Percentiles rank a stretch among this genome's conserved stretches.
Conservation (phyloP, 2,797 vertebrate species). For the Syngnathus acus region DNA sequence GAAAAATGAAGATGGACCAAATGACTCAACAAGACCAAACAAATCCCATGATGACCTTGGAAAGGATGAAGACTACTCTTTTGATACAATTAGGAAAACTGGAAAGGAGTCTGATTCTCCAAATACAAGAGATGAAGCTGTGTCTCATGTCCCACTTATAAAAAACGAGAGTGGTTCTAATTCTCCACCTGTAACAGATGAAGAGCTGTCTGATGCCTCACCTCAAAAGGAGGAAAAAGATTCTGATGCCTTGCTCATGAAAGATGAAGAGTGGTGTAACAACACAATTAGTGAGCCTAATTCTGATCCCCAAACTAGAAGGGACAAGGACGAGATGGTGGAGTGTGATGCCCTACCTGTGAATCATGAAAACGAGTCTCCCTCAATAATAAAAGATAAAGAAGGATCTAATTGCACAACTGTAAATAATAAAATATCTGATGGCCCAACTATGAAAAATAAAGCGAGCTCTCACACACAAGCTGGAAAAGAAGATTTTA, state of each 20-base stretch:
- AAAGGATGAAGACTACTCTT: background rate
- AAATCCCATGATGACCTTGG: background rate
- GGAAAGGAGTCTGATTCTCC: background rate
- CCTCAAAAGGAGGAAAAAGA: background rate
- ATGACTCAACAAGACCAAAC: background rate
- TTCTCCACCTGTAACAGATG: background rate
- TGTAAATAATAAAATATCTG: background rate
- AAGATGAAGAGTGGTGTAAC: background rate
- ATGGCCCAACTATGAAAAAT: background rate
- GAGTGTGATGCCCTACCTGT: background rate
- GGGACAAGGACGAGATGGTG: background rate
- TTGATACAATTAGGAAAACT: background rate
- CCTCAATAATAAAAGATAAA: background rate
- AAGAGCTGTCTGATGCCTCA: background rate
- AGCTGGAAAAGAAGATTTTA: background rate
- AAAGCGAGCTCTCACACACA: background rate
- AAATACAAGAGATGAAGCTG: background rate
- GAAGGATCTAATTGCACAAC: background rate
- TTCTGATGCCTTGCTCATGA: background rate
- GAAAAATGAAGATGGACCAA: background rate
- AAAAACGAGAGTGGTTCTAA: background rate
- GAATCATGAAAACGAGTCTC: background rate
- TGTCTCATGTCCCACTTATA: background rate
- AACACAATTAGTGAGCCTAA: background rate
- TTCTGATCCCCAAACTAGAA: background rate